Percentiles rank a stretch among this genome's conserved stretches.
Evolutionary conservation across 2,797 vertebrate species (phyloP).

Genomic region (Oreortyx pictus): DNA sequence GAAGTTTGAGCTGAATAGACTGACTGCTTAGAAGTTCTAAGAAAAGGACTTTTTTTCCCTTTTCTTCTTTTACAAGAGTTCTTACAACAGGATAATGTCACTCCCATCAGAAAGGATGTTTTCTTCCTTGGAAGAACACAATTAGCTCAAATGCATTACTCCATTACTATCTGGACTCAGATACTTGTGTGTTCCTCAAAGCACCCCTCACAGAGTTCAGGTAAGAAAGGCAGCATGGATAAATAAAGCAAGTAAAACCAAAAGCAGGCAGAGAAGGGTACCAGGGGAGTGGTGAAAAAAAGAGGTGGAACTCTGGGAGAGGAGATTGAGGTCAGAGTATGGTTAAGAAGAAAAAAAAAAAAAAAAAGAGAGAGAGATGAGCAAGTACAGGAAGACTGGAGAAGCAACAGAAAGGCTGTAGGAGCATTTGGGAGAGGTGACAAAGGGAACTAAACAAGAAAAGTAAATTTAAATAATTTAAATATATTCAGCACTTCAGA

Average conservation of each 20-base stretch:
- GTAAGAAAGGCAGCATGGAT: background rate
- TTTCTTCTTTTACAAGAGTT: background rate
- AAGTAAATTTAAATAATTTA: background rate
- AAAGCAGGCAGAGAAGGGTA: background rate
- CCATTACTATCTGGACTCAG: background rate
- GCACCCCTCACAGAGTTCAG: background rate
- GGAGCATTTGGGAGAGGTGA: background rate
- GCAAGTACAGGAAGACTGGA: background rate
- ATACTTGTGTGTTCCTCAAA: background rate
- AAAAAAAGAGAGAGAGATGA: background rate
- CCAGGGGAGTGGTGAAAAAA: background rate
- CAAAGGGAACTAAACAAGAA: background rate
- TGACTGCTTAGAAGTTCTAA: background rate
- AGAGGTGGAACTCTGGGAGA: background rate
- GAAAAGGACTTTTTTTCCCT: background rate
- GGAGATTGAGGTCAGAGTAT: background rate
- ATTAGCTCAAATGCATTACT: constrained; percentile 43
- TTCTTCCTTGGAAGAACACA: background rate
- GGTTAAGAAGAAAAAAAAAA: background rate
- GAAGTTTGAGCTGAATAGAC: constrained; percentile 12
- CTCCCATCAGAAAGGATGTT: background rate
- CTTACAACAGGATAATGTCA: background rate
- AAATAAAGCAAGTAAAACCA: background rate
- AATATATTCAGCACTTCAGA: background rate
- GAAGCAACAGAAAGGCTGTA: background rate